Conservation (phyloP, 2,888 invertebrate genomes). For the Dryococelus australis region DNA sequence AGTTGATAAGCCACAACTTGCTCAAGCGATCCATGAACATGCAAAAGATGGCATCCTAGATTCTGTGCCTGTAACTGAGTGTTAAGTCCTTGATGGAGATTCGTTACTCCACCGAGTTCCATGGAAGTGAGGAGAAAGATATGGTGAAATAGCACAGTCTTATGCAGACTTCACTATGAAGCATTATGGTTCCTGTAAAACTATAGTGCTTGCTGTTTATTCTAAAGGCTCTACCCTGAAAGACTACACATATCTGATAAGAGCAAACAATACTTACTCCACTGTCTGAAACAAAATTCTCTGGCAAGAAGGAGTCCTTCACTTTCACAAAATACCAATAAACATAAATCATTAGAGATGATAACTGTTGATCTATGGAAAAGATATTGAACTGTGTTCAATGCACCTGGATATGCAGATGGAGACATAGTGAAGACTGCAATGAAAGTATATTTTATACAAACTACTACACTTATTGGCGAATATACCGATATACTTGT, state of each 20-base stretch:
- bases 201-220: background rate
- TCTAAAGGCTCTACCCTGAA: background rate
- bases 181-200: background rate
- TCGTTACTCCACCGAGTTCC: background rate
- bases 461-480: no score
- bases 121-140: background rate
- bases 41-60: no score
- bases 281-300: background rate
- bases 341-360: background rate
- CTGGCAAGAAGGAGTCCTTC: background rate
- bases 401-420: background rate
- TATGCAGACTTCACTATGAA: background rate
- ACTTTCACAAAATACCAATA: background rate
- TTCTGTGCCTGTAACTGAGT: no score
- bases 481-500: background rate
- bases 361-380: background rate
- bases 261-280: background rate
- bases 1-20: no score
- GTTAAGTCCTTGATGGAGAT: background rate
- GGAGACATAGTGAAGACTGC: background rate
- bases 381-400: background rate
- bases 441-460: background rate
- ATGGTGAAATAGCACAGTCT: no score
- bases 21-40: no score
- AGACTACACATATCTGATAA: background rate